These are phyloP conservation scores for Portunus trituberculatus DNA, from an alignment of 1,140 invertebrate species.

Conservation along the genomic window DNA sequence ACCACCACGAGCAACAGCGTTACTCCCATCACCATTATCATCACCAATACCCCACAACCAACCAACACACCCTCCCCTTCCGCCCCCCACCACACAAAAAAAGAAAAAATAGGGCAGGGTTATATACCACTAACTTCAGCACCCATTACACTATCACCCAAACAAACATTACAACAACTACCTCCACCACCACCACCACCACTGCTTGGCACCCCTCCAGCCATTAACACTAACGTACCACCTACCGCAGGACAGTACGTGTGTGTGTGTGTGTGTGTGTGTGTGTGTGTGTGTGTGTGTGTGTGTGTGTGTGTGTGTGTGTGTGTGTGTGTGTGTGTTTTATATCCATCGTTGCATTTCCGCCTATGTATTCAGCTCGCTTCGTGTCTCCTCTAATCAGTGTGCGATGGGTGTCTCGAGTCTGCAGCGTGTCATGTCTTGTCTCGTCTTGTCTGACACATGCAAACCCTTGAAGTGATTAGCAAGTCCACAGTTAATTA, in stretches of 20 bases:
- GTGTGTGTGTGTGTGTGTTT: slow-evolving; percentile 30
- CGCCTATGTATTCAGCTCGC: not conserved
- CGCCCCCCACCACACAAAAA: too few species aligned
- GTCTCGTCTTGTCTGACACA: too few species aligned
- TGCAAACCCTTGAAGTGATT: too few species aligned
- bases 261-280: slow-evolving; percentile 46
- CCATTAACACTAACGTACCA: not conserved
- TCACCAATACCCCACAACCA: slow-evolving; percentile 22
- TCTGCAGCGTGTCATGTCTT: too few species aligned
- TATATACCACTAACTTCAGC: not conserved
- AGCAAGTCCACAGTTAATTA: too few species aligned
- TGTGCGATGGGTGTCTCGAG: too few species aligned
- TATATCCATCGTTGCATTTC: not conserved
- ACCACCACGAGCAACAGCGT: not conserved
- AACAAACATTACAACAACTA: not conserved
- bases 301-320: slow-evolving; percentile 39
- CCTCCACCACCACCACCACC: not conserved
- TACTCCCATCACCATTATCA: not conserved
- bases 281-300: slow-evolving; percentile 42
- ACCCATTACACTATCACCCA: not conserved
- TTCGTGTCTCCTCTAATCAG: too few species aligned
- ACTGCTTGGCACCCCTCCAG: not conserved
- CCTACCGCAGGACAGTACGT: not conserved
- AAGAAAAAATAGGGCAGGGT: too few species aligned
- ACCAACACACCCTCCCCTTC: too few species aligned